Base-by-base conservation (phyloP, 2,797 vertebrate genomes). In the Tangara arthus region DNA sequence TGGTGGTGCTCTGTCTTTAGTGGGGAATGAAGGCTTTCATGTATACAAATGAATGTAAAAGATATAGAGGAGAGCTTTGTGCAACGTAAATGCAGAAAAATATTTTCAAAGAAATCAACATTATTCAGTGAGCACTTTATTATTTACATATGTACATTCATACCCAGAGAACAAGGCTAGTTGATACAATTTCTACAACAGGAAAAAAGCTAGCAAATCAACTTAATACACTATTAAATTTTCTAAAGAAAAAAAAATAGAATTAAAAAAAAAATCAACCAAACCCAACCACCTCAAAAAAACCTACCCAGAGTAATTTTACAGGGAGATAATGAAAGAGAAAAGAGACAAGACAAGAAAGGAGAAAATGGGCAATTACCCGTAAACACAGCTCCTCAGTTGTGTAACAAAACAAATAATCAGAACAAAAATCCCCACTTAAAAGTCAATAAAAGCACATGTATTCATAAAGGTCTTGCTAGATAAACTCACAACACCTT, bases 401-500 rank as follows among this genome's bases (percentile, higher is more conserved):
- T 68, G 46, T 8, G 8, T 53, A 87, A 57, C 32, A 77, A n/a
- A 90, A 77, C 56, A 82, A 93, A 81, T 34, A 83, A 57, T 68
- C 23, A 69, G 65, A 86, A 92, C 20, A 89, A 87, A 41, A 39
- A 10, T 7, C 26, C 52, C 19, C 22, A 39, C 34, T 78, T 78
- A 57, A 7, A 77, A 95, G 55, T 65, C 75, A 89, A 46, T 76
- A 84, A 77, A 90, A 76, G 35, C 41, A 39, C 26, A 56, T 5
- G 8, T 52, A 55, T 55, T 92, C 73, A 68, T 61, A 82, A 85
- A 92, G 37, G 41, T 46, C 64, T 59, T 80, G 41, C 64, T 70
- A 87, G 50, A 87, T 50, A 64, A 94, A 77, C 30, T 89, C 78
- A 70, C 44, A 59, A 59, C 46, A 47, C 35, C 30, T 91, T 89